Conservation (phyloP, 2,797 vertebrate species). For the Phyllotis vaccarum region DNA sequence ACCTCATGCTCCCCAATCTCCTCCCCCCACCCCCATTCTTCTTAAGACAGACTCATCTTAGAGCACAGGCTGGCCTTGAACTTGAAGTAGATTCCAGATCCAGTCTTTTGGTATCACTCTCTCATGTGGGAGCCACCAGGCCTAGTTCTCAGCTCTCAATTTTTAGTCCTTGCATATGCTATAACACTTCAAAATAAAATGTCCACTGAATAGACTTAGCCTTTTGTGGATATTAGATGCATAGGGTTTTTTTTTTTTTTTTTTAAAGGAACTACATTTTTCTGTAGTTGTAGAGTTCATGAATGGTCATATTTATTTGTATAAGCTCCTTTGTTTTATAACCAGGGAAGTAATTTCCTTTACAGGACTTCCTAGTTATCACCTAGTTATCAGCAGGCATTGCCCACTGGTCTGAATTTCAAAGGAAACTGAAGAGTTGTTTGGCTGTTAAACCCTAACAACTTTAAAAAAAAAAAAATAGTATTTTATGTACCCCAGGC, state of each 20-base stretch:
- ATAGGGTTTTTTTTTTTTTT: background rate
- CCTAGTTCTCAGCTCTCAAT: background rate
- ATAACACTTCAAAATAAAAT: background rate
- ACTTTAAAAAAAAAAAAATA: background rate
- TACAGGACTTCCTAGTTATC: conserved; percentile 31
- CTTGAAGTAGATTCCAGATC: background rate
- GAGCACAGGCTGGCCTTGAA: background rate
- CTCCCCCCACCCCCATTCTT: background rate
- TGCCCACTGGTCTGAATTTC: background rate
- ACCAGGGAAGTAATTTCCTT: conserved; percentile 48
- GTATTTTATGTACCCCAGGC: background rate
- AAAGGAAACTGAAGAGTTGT: conserved; percentile 42
- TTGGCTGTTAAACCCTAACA: conserved; percentile 27
- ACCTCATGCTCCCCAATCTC: background rate
- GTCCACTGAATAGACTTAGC: background rate
- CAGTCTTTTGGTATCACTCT: background rate
- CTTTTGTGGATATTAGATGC: background rate
- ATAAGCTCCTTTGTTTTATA: conserved; percentile 62
- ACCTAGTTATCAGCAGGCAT: conserved; percentile 18
- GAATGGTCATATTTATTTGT: conserved; percentile 62
- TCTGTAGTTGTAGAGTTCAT: conserved; percentile 2
- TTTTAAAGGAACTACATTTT: background rate
- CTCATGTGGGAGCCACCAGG: background rate
- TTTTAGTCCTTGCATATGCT: background rate
- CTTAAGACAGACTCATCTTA: background rate